These are phyloP conservation scores for Leptopilina clavipes DNA, from an alignment of 1,140 invertebrate species.

Conservation along the genomic window DNA sequence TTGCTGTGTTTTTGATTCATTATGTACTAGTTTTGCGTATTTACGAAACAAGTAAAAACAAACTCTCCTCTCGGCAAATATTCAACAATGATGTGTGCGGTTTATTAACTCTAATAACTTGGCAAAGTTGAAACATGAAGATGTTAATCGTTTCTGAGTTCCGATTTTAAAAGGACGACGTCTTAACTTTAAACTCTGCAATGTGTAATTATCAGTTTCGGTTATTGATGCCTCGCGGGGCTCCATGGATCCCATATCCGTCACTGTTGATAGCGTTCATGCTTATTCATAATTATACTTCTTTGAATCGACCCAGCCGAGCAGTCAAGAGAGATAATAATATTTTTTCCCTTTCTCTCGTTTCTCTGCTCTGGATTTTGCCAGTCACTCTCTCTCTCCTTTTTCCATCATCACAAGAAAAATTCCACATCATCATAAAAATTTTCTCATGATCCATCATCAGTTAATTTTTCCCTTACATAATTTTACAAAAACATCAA, in stretches of 20 bases:
- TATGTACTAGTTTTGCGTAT: not conserved
- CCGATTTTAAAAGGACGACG: not conserved
- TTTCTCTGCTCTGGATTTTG: not conserved
- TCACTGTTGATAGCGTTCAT: conserved; percentile 33
- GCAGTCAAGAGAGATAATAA: conserved; percentile 24
- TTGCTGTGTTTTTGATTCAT: not conserved
- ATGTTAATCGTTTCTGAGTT: conserved; percentile 25
- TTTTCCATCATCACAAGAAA: not conserved
- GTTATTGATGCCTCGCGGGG: conserved; percentile 16
- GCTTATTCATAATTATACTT: conserved; percentile 34
- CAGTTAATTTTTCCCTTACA: not conserved
- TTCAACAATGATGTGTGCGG: not conserved
- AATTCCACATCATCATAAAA: not conserved
- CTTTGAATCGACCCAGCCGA: conserved; percentile 20
- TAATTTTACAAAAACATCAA: not conserved
- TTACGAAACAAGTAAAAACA: too few relatives aligned
- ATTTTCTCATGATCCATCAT: conserved; percentile 13
- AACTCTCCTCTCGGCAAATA: not conserved
- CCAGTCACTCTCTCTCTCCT: conserved; percentile 6
- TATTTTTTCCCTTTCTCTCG: conserved; percentile 28
- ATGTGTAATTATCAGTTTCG: conserved; percentile 24
- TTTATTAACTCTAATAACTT: conserved; percentile 31
- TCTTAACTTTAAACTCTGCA: not conserved
- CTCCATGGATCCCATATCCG: conserved; percentile 4
- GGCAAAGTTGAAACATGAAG: conserved; percentile 30